Conservation (phyloP, 2,797 vertebrate species). For the Numenius phaeopus region DNA sequence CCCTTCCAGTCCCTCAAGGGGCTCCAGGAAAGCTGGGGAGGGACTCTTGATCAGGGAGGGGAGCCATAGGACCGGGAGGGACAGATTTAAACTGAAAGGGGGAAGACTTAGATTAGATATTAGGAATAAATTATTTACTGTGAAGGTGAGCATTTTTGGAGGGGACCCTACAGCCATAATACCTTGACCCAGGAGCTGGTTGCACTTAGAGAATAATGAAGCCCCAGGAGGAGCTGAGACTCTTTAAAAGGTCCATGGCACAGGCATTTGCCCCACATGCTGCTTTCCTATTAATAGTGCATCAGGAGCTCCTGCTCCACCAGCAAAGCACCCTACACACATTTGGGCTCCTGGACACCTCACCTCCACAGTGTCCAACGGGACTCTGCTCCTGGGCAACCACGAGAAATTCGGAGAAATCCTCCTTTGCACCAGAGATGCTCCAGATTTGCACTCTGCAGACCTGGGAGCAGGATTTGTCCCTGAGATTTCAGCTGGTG, state of each 20-base stretch:
- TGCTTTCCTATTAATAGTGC: background rate
- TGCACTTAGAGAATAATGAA: background rate
- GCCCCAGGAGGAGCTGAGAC: background rate
- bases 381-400: background rate
- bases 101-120: background rate
- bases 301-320: background rate
- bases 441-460: background rate
- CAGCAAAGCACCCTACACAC: background rate
- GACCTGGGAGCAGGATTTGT: background rate
- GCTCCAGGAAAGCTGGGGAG: background rate
- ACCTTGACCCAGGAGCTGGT: background rate
- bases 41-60: background rate
- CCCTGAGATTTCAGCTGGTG: background rate
- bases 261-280: background rate
- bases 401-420: background rate
- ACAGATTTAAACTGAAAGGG: background rate
- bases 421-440: background rate
- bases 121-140: background rate
- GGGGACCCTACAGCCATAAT: background rate
- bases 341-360: background rate
- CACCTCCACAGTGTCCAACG: rapidly evolving
- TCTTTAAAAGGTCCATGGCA: background rate
- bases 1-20: background rate
- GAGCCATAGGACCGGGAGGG: background rate
- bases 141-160: background rate